These are phyloP conservation scores for Bergia sp. DNA, from an alignment of 92 coral and sea anemone species.

Conservation along the genomic window DNA sequence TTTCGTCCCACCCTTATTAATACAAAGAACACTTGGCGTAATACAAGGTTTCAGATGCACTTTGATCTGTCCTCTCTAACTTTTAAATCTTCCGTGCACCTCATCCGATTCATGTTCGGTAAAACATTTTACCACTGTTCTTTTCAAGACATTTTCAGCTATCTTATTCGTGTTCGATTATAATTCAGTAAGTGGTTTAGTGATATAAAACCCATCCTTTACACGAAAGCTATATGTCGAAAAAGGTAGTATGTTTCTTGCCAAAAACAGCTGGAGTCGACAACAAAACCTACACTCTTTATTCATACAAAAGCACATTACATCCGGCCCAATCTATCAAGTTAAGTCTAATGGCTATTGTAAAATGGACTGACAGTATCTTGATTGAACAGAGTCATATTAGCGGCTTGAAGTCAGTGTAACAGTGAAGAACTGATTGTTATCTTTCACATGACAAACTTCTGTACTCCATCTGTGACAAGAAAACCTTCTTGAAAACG, in stretches of 20 bases:
- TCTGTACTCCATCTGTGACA: constrained; percentile 29
- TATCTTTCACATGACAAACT: constrained; percentile 15
- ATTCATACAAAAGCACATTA: constrained; percentile 30
- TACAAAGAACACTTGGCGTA: not conserved
- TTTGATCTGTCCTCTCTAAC: too few relatives aligned
- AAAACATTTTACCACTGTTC: not conserved
- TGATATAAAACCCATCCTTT: constrained; percentile 30
- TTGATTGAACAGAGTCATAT: constrained; percentile 39
- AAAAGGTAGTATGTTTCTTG: not conserved
- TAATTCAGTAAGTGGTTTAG: not conserved
- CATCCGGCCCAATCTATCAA: constrained; percentile 45
- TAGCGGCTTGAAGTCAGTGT: constrained; percentile 28
- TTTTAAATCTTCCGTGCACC: not conserved
- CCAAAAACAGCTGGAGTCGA: constrained; percentile 41
- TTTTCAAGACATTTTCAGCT: not conserved
- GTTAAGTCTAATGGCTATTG: constrained; percentile 43
- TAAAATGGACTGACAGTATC: constrained; percentile 29
- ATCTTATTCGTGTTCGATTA: not conserved
- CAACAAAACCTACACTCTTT: constrained; percentile 20
- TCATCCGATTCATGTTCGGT: not conserved
- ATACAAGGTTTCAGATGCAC: not conserved
- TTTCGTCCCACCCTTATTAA: constrained; percentile 29
- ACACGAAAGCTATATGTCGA: not conserved
- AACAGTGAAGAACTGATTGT: constrained; percentile 21
- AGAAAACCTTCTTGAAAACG: not conserved